Conservation (phyloP, 2,797 vertebrate genomes). For the Pterois miles region DNA sequence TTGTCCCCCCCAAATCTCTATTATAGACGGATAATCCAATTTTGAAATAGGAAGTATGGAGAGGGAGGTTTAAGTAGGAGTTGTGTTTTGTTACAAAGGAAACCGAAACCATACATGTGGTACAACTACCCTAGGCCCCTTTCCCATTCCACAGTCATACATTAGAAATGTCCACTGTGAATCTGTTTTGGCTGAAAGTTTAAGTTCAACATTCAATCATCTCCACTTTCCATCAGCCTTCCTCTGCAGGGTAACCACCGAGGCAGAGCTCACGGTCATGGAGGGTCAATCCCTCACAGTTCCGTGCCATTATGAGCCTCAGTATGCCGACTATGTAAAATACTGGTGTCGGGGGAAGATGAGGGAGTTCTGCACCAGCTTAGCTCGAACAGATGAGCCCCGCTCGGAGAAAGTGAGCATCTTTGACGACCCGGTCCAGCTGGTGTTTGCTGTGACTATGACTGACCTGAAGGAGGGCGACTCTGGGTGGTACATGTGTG, state of each 20-base stretch:
- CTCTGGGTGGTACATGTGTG: constrained; percentile 83
- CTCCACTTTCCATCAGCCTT: constrained; percentile 50
- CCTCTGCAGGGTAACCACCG: constrained; percentile 59
- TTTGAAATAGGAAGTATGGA: constrained; percentile 28
- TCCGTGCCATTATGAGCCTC: constrained; percentile 78
- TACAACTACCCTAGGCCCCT: constrained; percentile 24
- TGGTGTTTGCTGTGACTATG: constrained; percentile 80
- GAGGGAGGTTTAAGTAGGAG: constrained; percentile 23
- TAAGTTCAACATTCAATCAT: constrained; percentile 7
- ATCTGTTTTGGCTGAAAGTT: constrained; percentile 3
- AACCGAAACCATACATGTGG: constrained; percentile 37
- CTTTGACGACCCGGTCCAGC: constrained; percentile 74
- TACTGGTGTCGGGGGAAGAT: constrained; percentile 80
- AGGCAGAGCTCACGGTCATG: constrained; percentile 51
- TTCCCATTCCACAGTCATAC: neutral
- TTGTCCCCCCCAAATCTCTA: constrained; percentile 35
- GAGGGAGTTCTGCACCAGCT: constrained; percentile 74
- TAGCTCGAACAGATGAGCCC: constrained; percentile 72
- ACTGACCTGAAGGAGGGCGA: constrained; percentile 63
- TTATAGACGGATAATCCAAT: constrained; percentile 43
- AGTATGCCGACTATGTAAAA: constrained; percentile 78
- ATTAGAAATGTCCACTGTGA: constrained; percentile 16
- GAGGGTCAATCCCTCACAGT: constrained; percentile 74
- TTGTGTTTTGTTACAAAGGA: constrained; percentile 13
- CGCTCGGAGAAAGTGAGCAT: constrained; percentile 51